Percentiles rank a stretch among this genome's conserved stretches.
Conservation (phyloP, 2,113 vertebrate species). For the Carassius auratus region DNA sequence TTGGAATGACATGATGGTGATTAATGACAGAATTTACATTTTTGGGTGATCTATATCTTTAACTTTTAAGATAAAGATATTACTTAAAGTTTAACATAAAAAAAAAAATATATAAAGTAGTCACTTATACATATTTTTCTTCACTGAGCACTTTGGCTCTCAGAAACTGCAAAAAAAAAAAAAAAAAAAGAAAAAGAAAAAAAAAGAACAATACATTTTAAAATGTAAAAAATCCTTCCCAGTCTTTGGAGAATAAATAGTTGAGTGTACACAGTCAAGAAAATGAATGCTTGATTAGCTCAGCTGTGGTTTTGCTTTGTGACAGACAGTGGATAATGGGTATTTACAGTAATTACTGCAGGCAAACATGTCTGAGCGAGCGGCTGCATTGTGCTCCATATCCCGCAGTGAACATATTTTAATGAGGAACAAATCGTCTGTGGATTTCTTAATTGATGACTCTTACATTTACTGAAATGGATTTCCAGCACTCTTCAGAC, state of each 20-base stretch:
- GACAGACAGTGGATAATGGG: slow-evolving; percentile 39
- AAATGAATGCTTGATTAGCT: slow-evolving; percentile 41
- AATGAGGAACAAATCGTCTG: slow-evolving; percentile 54
- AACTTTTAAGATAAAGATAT: not conserved
- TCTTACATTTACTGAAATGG: slow-evolving; percentile 50
- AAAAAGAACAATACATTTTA: too few species aligned
- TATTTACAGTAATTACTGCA: slow-evolving; percentile 41
- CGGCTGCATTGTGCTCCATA: slow-evolving; percentile 1
- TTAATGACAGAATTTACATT: too few species aligned
- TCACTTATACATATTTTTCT: not conserved
- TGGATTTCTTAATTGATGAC: slow-evolving; percentile 51
- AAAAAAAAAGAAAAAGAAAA: not conserved
- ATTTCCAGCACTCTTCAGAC: slow-evolving; percentile 40
- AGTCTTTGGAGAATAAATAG: slow-evolving; percentile 10
- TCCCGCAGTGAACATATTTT: slow-evolving; percentile 44
- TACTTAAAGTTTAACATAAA: not conserved
- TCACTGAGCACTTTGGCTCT: not conserved
- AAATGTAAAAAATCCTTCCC: not conserved
- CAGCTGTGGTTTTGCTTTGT: slow-evolving; percentile 43
- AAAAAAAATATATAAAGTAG: not conserved
- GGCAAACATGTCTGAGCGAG: slow-evolving; percentile 37
- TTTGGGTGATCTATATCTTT: not conserved
- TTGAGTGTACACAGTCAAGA: not conserved
- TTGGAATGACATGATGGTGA: too few species aligned
- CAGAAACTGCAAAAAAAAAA: not conserved